Evolutionary conservation across 2,113 vertebrate genomes (phyloP).

Genomic region (Tragelaphus buxtoni): DNA sequence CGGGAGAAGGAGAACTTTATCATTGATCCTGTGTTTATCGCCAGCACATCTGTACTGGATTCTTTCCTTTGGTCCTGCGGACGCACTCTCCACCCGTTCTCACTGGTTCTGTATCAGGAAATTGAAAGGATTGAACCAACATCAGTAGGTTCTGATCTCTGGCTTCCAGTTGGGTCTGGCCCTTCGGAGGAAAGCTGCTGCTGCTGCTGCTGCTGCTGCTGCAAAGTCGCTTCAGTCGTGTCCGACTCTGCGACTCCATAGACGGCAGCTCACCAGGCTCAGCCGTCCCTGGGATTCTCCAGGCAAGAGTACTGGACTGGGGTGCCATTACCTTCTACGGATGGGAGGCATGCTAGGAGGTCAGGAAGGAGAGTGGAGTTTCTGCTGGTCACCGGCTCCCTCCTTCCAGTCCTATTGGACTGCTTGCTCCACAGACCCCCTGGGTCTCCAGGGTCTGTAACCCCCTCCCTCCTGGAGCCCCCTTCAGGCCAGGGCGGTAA

Average conservation of each 20-base stretch:
- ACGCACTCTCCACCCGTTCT: neutral
- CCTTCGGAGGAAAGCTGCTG: neutral
- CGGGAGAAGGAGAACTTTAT: neutral
- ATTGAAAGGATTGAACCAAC: neutral
- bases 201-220: too few species aligned
- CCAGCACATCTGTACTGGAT: neutral
- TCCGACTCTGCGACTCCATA: too few species aligned
- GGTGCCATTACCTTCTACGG: too few species aligned
- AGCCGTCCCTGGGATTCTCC: too few species aligned
- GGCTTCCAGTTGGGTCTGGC: neutral
- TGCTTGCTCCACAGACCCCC: accelerated
- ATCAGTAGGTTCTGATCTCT: accelerated
- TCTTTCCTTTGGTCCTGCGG: neutral
- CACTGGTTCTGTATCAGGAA: neutral
- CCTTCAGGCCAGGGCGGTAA: neutral
- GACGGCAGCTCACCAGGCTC: too few species aligned
- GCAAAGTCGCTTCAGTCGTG: too few species aligned
- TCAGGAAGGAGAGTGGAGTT: neutral
- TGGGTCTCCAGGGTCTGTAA: neutral
- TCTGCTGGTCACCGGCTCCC: neutral
- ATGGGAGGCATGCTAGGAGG: neutral
- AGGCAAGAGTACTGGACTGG: too few species aligned
- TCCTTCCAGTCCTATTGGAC: neutral
- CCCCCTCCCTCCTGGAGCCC: accelerated
- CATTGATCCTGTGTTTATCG: neutral